Evolutionary conservation across 2,797 vertebrate genomes (phyloP), one percentile per base, ranked within the genome.

Genomic region (Etheostoma nigrum): DNA sequence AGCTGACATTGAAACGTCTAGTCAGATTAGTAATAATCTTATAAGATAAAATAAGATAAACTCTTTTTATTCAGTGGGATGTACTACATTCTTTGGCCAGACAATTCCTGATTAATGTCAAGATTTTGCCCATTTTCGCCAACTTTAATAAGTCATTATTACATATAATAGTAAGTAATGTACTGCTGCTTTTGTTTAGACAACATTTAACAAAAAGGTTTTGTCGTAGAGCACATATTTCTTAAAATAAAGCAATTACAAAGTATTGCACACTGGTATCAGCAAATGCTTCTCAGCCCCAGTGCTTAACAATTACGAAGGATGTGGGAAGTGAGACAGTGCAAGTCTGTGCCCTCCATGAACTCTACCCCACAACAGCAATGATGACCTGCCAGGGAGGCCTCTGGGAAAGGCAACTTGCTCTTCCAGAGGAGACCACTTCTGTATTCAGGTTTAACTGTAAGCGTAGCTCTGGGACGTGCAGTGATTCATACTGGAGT

Each of bases 371-470:
- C 11, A 64, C 80, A 81, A 64, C 52, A 59, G 72, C 55, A 5
- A 8, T 9, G 58, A 71, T 52, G 81, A 91, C 64, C 70, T 76
- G 91, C 78, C 87, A 76, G 59, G 25, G 44, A 67, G 58, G 58
- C 65, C 66, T 75, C 48, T 2, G 8, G 53, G 47, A 76, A 53
- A 72, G 51, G 33, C 64, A 64, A 49, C 68, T 67, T 71, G 74
- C 78, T 67, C 30, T 10, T 11, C 7, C 4, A 75, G 69, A 27
- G 49, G 47, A 52, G 42, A 10, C 44, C 4, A 5, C 63, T 51
- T 61, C 54, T 55, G 10, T 54, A 18, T 76, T 73, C 58, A 25
- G 36, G 33, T 79, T 72, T 59, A 54, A 74, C 70, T 62, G 52
- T 72, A 45, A 73, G 64, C 57, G 6, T 15, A 58, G 59, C 64